These are phyloP conservation scores for Agapostemon virescens DNA, from an alignment of 2,888 invertebrate species.

Conservation along the genomic window DNA sequence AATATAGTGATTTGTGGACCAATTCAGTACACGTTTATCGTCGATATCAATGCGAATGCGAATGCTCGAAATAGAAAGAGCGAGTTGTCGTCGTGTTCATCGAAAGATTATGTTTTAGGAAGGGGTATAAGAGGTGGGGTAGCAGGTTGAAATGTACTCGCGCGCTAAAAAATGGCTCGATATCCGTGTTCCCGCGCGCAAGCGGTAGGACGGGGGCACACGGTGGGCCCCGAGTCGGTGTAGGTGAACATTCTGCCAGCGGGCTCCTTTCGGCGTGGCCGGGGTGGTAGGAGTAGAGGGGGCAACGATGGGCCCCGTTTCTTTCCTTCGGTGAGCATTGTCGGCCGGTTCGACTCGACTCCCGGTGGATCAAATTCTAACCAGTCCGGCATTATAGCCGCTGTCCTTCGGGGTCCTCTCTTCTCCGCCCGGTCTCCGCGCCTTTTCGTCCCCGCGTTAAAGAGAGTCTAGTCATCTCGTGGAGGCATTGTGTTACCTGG, in stretches of 20 bases:
- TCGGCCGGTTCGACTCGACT: slow-evolving; percentile 76
- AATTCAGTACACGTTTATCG: not conserved
- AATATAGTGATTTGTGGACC: not conserved
- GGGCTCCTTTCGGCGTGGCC: slow-evolving; percentile 42
- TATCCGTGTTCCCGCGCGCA: slow-evolving; percentile 51
- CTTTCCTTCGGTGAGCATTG: slow-evolving; percentile 73
- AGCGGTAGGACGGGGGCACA: not conserved
- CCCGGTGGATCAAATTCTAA: slow-evolving; percentile 79
- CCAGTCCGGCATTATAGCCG: slow-evolving; percentile 79
- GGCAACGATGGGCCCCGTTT: slow-evolving; percentile 55
- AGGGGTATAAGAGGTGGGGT: not conserved
- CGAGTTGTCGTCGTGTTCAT: slow-evolving; percentile 35
- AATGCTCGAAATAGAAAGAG: not conserved
- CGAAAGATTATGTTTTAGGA: not conserved
- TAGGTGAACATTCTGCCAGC: slow-evolving; percentile 48
- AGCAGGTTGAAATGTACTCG: not conserved
- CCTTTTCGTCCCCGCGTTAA: slow-evolving; percentile 64
- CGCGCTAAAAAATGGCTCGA: slow-evolving; percentile 51
- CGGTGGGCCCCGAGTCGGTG: slow-evolving; percentile 21
- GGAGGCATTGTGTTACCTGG: slow-evolving; percentile 74
- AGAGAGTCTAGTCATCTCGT: slow-evolving; percentile 73
- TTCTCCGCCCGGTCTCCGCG: slow-evolving; percentile 65
- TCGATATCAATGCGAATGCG: not conserved
- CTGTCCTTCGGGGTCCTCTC: slow-evolving; percentile 76
- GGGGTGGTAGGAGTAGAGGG: not conserved